Base-by-base conservation (phyloP, 2,797 vertebrate species). In the Triplophysa yarkandensis region DNA sequence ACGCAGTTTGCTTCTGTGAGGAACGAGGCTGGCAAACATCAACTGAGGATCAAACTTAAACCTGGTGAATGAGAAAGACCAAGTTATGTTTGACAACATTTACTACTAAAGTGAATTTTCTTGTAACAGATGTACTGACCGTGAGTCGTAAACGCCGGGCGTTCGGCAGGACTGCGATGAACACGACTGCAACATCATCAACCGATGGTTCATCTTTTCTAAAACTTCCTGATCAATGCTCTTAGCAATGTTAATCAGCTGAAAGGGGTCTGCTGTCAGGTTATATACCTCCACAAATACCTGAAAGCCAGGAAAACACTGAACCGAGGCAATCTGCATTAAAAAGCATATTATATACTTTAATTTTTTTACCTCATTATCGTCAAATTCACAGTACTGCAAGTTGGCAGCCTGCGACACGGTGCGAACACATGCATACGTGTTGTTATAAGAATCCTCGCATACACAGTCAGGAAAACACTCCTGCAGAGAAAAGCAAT, bases 141-240 rank as follows among this genome's bases (percentile, higher is more conserved):
- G 88, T 0, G 92, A 86, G 71, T 98, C 94, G 13, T 95, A 97
- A 16, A 95, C 92, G 0, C 96, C 96, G 9, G 94, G 95, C 0
- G 94, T 95, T 39, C 93, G 92, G 70, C 97, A 99, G 0, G 94
- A 92, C 39, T 89, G 89, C 62, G 93, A 95, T 0, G 94, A 88
- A 84, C 97, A 99, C 73, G 97, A 98, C 90, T 99, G 96, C 66
- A 99, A 84, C 93, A 98, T 96, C 96, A 99, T 99, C n/a, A 99
- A 86, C 6, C 97, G 91, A 61, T 98, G 96, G 86, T 99, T 99
- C 97, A 99, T 98, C 90, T 95, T 97, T 73, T 97, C 96, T 82
- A 99, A 87, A n/a, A 98, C 91, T 83, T 98, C 96, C 70, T 97
- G 94, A 79, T 98, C 96, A 57, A 98, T 95, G 64, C 89, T 94